Percentiles rank a stretch among this genome's conserved stretches.
Conservation (phyloP, 2,888 invertebrate genomes). For the Ferdinandea cuprea region DNA sequence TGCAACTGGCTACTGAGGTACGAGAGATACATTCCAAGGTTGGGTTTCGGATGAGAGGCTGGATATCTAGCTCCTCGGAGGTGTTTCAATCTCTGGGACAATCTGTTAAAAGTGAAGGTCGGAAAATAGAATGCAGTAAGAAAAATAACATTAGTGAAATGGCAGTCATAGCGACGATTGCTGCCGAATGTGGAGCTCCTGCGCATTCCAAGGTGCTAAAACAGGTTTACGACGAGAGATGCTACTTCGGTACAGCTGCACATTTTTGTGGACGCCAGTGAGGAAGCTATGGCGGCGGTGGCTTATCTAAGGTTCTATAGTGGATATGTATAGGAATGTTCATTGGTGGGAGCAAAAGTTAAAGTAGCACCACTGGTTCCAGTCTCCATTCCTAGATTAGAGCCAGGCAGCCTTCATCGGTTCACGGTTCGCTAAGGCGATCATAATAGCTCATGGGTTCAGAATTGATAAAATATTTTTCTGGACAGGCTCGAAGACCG, state of each 20-base stretch:
- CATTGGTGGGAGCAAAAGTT: conserved; percentile 67
- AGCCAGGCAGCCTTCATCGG: conserved; percentile 70
- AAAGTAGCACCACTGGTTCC: conserved; percentile 24
- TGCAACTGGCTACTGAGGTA: background rate
- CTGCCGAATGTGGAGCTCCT: conserved; percentile 41
- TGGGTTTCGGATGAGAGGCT: background rate
- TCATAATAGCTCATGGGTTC: conserved; percentile 27
- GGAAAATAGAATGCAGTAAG: background rate
- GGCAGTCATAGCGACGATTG: conserved; percentile 47
- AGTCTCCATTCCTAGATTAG: conserved; percentile 57
- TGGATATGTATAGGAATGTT: background rate
- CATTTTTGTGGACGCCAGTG: conserved; percentile 59
- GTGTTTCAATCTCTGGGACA: background rate
- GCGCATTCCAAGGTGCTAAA: conserved; percentile 63
- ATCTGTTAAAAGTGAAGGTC: background rate
- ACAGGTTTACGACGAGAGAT: background rate
- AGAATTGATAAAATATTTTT: conserved; percentile 49
- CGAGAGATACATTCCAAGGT: background rate
- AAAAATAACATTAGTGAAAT: conserved; percentile 3
- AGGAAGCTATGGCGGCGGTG: conserved; percentile 46
- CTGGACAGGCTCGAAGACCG: too few species aligned
- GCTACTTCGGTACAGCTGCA: conserved; percentile 22
- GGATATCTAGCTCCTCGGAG: background rate
- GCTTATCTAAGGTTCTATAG: conserved; percentile 6
- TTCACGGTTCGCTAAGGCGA: conserved; percentile 29